Evolutionary conservation across 2,888 invertebrate species (phyloP).

Genomic region (Acrobasis consociella): DNA sequence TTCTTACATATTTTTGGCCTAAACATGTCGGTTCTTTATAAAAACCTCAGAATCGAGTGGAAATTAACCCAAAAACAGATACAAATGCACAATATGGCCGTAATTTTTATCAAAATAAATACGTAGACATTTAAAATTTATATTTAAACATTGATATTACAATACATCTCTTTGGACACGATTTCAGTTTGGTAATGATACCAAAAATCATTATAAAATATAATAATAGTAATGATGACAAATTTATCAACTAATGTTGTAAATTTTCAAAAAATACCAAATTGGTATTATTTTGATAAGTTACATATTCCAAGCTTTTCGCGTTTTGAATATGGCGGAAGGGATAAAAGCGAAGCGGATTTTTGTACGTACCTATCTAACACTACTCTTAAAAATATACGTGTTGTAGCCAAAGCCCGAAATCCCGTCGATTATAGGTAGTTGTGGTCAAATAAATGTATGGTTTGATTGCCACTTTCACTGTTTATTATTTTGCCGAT

Average conservation of each 20-base stretch:
- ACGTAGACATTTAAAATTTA: constrained; percentile 51
- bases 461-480: no score
- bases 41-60: constrained; percentile 44
- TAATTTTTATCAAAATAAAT: constrained; percentile 65
- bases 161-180: constrained; percentile 73
- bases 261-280: constrained; percentile 23
- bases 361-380: constrained; percentile 32
- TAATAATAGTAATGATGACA: constrained; percentile 44
- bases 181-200: constrained; percentile 63
- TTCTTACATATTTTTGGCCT: constrained; percentile 50
- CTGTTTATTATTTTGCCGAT: no score
- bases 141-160: constrained; percentile 50
- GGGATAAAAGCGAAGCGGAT: constrained; percentile 28
- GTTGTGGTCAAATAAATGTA: no score
- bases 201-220: constrained; percentile 38
- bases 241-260: constrained; percentile 47
- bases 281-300: constrained; percentile 15
- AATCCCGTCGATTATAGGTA: not conserved
- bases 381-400: constrained; percentile 25
- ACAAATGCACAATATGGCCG: constrained; percentile 65
- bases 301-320: constrained; percentile 16
- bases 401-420: not conserved
- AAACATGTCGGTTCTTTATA: constrained; percentile 54
- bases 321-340: constrained; percentile 23
- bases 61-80: constrained; percentile 50